Evolutionary conservation across 2,113 vertebrate species (phyloP).

Genomic region (Tachuris rubrigastra): DNA sequence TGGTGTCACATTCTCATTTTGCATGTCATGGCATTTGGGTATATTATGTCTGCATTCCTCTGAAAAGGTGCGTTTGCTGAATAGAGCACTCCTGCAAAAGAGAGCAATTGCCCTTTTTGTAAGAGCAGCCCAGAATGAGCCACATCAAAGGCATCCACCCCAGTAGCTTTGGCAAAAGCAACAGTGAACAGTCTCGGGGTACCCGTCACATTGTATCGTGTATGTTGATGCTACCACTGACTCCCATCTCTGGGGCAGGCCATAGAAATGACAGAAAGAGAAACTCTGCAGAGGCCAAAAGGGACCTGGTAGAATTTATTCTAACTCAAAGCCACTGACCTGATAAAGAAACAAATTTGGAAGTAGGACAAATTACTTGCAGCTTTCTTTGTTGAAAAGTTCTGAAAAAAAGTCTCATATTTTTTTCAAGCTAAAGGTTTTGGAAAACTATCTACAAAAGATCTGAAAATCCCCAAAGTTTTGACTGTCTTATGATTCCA

Average conservation of each 20-base stretch:
- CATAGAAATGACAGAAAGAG: not conserved
- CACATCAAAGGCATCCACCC: not conserved
- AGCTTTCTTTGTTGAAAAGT: not conserved
- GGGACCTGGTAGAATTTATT: not conserved
- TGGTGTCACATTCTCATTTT: not conserved
- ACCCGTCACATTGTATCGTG: not conserved
- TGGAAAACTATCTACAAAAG: not conserved
- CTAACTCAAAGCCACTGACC: not conserved
- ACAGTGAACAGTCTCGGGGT: not conserved
- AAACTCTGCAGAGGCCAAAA: not conserved
- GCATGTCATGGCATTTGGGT: not conserved
- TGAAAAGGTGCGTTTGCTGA: not conserved
- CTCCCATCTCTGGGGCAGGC: not conserved
- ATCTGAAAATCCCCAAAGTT: not conserved
- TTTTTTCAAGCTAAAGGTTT: not conserved
- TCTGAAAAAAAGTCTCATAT: not conserved
- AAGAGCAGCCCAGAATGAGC: not conserved
- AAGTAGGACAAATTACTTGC: not conserved
- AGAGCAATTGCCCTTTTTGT: fast-evolving
- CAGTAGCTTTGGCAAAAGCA: not conserved
- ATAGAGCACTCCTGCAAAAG: not conserved
- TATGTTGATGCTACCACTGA: not conserved
- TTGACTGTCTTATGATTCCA: not conserved
- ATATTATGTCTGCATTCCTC: not conserved
- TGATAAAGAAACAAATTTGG: not conserved